Conservation (phyloP, 1,140 invertebrate genomes). For the Sinonovacula constricta region DNA sequence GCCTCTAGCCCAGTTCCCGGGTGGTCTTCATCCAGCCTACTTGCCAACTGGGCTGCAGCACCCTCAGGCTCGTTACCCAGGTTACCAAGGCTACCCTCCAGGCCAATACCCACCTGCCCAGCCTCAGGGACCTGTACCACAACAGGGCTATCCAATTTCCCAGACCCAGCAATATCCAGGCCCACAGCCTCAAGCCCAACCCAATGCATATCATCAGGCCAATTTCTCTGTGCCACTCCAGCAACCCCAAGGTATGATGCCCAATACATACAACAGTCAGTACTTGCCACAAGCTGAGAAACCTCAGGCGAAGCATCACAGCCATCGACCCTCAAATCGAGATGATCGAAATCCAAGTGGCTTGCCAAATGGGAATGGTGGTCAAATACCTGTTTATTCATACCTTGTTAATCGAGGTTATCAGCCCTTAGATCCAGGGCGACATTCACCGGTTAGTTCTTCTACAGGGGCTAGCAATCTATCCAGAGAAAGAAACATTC, state of each 20-base stretch:
- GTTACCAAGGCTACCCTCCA: constrained; percentile 21
- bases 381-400: constrained; percentile 42
- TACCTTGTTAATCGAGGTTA: constrained; percentile 49
- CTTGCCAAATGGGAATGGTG: too few relatives aligned
- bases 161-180: background rate
- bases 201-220: constrained; percentile 34
- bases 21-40: constrained; percentile 7
- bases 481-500: constrained; percentile 39
- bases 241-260: background rate
- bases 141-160: background rate
- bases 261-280: background rate
- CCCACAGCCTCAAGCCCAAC: constrained; percentile 7
- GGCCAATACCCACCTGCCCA: constrained; percentile 36
- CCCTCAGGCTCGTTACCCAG: constrained; percentile 33
- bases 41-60: constrained; percentile 29
- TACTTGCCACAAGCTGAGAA: background rate
- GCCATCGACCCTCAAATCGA: background rate
- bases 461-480: constrained; percentile 49
- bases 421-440: constrained; percentile 46
- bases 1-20: constrained; percentile 19
- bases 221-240: constrained; percentile 43
- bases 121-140: constrained; percentile 13
- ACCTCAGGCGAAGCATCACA: background rate
- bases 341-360: background rate
- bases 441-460: constrained; percentile 42